Percentiles rank a stretch among this genome's conserved stretches.
phyloP scores from a whole-genome alignment of 2,113 vertebrate genomes.

The human region GRCh38 chr18:47784501-47785000 shows the following conservation, averaged over 20 bases:
- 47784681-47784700: neutral
- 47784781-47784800: neutral
- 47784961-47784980: neutral
- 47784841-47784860: neutral
- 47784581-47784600: neutral
- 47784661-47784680: neutral
- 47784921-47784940: neutral
- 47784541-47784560: neutral
- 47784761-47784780: neutral
- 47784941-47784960: neutral
- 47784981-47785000: neutral
- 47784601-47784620: neutral
- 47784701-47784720: neutral
- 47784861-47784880: neutral
- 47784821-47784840: neutral
- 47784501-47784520: neutral
- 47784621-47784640: neutral
- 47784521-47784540: neutral
- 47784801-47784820: neutral
- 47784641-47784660: neutral
- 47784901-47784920: neutral
- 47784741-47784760: neutral
- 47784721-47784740: neutral
- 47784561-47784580: neutral
- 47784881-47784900: neutral